Percentiles rank a stretch among this genome's conserved stretches.
Evolutionary conservation across 2,888 invertebrate species (phyloP).

Genomic region (Agrenia bidenticulata): DNA sequence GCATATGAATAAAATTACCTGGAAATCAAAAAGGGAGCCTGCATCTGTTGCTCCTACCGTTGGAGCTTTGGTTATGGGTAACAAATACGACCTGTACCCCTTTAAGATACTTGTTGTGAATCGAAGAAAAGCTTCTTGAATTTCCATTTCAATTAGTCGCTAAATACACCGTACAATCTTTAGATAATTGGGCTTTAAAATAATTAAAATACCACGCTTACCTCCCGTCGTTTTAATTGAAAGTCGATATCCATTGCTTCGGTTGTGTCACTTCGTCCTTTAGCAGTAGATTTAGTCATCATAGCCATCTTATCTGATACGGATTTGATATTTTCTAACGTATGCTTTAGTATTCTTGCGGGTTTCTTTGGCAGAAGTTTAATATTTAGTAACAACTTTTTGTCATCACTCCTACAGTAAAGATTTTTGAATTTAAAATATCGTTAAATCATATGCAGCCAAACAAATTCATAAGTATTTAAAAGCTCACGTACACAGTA

Average conservation of each 20-base stretch:
- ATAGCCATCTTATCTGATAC: slow-evolving; percentile 41
- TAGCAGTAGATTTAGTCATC: slow-evolving; percentile 38
- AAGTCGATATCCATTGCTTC: slow-evolving; percentile 80
- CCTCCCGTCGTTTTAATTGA: slow-evolving; percentile 68
- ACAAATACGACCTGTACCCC: slow-evolving; percentile 82
- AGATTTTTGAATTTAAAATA: neutral
- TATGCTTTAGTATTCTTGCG: slow-evolving; percentile 74
- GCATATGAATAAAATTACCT: slow-evolving; percentile 55
- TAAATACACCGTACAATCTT: slow-evolving; percentile 56
- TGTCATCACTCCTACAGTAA: slow-evolving; percentile 77
- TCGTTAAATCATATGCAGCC: neutral
- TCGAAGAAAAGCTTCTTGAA: slow-evolving; percentile 94
- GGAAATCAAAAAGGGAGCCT: slow-evolving; percentile 89
- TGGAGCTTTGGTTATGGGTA: slow-evolving; percentile 91
- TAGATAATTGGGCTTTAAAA: no score
- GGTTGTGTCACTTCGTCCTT: slow-evolving; percentile 52
- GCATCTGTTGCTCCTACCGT: slow-evolving; percentile 93
- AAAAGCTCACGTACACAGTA: slow-evolving; percentile 64
- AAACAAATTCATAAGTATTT: neutral
- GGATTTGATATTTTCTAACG: slow-evolving; percentile 68
- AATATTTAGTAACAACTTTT: slow-evolving; percentile 69
- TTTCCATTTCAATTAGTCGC: slow-evolving; percentile 85
- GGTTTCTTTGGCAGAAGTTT: slow-evolving; percentile 86
- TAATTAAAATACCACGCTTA: slow-evolving; percentile 54
- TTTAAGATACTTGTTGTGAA: slow-evolving; percentile 91